Evolutionary conservation across 2,888 invertebrate genomes (phyloP), one percentile per base, ranked within the genome.

Genomic region (Tetramorium bicarinatum): DNA sequence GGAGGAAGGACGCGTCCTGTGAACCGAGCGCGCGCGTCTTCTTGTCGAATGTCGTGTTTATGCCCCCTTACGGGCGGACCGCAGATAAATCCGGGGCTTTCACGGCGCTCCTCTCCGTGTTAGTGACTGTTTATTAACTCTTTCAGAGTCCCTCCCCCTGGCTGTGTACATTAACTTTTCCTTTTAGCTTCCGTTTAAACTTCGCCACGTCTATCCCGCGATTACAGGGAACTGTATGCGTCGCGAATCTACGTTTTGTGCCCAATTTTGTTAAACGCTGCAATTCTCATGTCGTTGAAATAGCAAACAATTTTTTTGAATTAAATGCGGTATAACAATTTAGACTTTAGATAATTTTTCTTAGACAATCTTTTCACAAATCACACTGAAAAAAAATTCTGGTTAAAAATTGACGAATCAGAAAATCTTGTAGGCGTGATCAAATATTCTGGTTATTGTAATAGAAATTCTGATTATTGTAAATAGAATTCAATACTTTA

Each of bases 1-100:
- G 83, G 92, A 92, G 91, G 93, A 94, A 94, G 92, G 90, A 93
- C 77, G 75, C 85, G 88, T 90, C 90, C 90, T 90, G 90, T 85
- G 89, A 84, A 87, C 79, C 75, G 56, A 72, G 82, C 49, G 74
- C 38, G 82, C 41, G 72, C 81, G 81, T 83, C 85, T 85, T 88
- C 87, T 86, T 86, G 79, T 76, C 86, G 77, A 67, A 25, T 84
- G 38, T 79, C 81, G 69, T 83, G 74, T 87, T 84, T 72, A 74
- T 76, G 77, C 71, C 76, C 64, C 75, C 38, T 44, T 83, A 49
- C 25, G n/a, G n/a, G n/a, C 34, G 41, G 18, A 7, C 74, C 25
- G 72, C 34, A 8, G 59, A 79, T 71, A 83, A 83, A 77, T 49
- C 59, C 11, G 41, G 15, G 49, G 59, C 79, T 61, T 79, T 47